Percentiles rank a stretch among this genome's conserved stretches.
These are phyloP conservation scores for Cataglyphis hispanica DNA, from an alignment of 1,140 invertebrate species.

Conservation along the genomic window DNA sequence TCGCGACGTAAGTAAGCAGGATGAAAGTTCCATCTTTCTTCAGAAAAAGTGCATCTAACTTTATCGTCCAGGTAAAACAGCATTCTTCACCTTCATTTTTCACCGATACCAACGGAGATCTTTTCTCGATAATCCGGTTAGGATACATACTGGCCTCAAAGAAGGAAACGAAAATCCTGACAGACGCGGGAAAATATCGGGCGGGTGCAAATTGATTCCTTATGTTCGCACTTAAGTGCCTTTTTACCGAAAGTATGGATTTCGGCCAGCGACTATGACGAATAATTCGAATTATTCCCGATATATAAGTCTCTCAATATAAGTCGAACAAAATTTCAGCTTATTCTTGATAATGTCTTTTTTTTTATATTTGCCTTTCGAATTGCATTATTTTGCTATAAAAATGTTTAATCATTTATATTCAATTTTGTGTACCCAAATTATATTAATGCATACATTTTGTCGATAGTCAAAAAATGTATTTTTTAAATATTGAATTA, in stretches of 20 bases:
- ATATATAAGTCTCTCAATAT: too few relatives aligned
- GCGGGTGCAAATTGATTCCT: constrained; percentile 76
- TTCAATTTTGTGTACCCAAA: background rate
- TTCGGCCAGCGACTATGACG: constrained; percentile 70
- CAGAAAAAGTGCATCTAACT: constrained; percentile 38
- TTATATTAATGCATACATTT: background rate
- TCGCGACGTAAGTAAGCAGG: constrained; percentile 53
- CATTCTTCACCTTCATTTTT: constrained; percentile 57
- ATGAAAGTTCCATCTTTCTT: constrained; percentile 43
- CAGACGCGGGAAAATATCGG: constrained; percentile 20
- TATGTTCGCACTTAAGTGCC: constrained; percentile 76
- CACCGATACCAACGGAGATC: constrained; percentile 15
- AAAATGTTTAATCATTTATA: background rate
- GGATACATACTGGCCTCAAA: background rate
- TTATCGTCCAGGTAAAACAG: constrained; percentile 19
- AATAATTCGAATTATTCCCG: too few relatives aligned
- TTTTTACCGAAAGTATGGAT: constrained; percentile 71
- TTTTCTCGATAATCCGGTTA: constrained; percentile 55
- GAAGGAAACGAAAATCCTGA: background rate
- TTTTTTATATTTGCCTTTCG: too few relatives aligned
- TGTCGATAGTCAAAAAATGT: background rate
- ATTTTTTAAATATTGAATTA: constrained; percentile 20
- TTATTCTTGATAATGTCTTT: background rate
- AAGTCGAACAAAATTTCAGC: background rate
- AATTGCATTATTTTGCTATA: background rate